A percentile compares a stretch with the other conserved stretches of the same genome.
Evolutionary conservation across 2,888 invertebrate species (phyloP).

Genomic region (Unio delphinus): DNA sequence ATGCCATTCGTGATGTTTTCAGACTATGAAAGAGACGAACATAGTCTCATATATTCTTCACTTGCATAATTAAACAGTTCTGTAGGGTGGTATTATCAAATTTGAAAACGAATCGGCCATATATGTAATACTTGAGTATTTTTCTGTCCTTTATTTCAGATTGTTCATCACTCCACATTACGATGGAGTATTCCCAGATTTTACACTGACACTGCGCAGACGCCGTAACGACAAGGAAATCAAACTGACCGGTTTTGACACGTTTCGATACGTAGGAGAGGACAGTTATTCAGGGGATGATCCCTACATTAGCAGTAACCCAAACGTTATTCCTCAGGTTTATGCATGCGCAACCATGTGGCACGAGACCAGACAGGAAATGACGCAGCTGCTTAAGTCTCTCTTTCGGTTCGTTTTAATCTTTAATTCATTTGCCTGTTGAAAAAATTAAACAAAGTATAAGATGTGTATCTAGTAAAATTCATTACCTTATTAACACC

Average conservation of each 20-base stretch:
- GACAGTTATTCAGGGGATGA: slow-evolving; percentile 40
- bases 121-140: background rate
- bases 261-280: slow-evolving; percentile 51
- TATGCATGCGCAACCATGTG: slow-evolving; percentile 99
- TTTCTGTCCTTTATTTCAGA: slow-evolving; percentile 24
- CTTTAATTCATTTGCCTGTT: too few relatives aligned
- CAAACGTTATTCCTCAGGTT: slow-evolving; percentile 74
- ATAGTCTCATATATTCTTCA: too few relatives aligned
- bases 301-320: slow-evolving; percentile 18
- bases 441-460: too few relatives aligned
- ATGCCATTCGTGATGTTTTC: too few relatives aligned
- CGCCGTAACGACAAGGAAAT: slow-evolving; percentile 85
- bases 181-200: slow-evolving; percentile 91
- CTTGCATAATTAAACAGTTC: too few relatives aligned
- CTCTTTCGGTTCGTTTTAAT: slow-evolving; percentile 73
- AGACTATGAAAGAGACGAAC: too few relatives aligned
- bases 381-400: slow-evolving; percentile 85
- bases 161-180: slow-evolving; percentile 74
- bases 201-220: slow-evolving; percentile 93
- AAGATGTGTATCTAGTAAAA: too few relatives aligned
- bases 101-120: too few relatives aligned
- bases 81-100: too few relatives aligned
- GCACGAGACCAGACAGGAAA: slow-evolving; percentile 93
- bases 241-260: slow-evolving; percentile 48
- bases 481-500: too few relatives aligned